phyloP scores from a whole-genome alignment of 2,113 vertebrate genomes.

The Clarias batrachus region DNA sequence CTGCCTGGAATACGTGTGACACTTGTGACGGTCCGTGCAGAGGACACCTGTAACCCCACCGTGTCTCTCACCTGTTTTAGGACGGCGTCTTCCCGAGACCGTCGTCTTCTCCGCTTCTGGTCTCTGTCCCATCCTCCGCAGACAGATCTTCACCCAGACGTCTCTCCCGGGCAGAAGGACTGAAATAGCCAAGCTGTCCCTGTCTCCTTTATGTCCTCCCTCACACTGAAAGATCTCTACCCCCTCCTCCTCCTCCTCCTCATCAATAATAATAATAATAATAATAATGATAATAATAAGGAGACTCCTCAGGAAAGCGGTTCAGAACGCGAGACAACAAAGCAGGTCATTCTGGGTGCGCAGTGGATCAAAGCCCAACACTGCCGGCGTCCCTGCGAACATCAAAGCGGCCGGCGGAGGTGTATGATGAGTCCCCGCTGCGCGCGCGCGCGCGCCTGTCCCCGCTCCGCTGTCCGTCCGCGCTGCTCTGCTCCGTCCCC shows the following conservation, averaged over 20 bases:
- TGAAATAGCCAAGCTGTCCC: not conserved
- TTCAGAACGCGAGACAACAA: not conserved
- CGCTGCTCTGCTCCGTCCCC: not conserved
- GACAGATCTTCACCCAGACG: slow-evolving; percentile 46
- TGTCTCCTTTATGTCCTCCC: not conserved
- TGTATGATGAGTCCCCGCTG: not conserved
- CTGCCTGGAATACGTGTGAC: not conserved
- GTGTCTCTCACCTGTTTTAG: slow-evolving; percentile 69
- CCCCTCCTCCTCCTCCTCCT: no score
- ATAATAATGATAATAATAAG: not conserved
- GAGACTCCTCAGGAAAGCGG: not conserved
- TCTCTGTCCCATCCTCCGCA: slow-evolving; percentile 70
- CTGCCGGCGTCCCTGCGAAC: not conserved
- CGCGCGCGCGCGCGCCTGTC: not conserved
- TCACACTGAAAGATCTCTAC: not conserved
- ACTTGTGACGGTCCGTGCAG: not conserved
- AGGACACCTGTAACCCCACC: not conserved
- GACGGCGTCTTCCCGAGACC: slow-evolving; percentile 66
- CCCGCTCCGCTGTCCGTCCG: not conserved
- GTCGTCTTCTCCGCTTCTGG: slow-evolving; percentile 68
- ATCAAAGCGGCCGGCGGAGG: not conserved
- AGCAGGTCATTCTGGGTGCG: not conserved
- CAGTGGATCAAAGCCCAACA: not conserved
- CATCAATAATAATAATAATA: not conserved
- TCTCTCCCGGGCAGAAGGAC: not conserved